These are phyloP conservation scores for Macrosoma leucophasiata DNA, from an alignment of 2,888 invertebrate species.

Conservation along the genomic window DNA sequence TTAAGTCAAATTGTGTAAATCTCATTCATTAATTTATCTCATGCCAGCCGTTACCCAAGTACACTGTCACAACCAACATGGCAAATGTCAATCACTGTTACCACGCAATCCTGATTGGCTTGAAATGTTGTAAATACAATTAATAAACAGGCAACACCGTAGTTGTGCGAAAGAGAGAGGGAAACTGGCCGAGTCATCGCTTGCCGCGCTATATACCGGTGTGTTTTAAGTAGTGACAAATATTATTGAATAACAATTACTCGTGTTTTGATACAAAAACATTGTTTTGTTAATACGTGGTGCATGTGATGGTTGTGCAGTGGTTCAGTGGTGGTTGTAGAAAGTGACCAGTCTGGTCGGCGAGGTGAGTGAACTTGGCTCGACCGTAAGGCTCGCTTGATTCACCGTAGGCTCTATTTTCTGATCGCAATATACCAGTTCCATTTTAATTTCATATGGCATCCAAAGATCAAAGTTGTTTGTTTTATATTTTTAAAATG, in stretches of 20 bases:
- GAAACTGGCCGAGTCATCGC: slow-evolving; percentile 50
- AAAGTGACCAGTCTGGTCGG: slow-evolving; percentile 34
- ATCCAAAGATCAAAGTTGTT: no score
- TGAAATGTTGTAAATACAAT: slow-evolving; percentile 23
- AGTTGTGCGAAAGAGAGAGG: slow-evolving; percentile 55
- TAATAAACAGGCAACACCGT: slow-evolving; percentile 40
- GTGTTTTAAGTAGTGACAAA: slow-evolving; percentile 47
- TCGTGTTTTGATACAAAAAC: slow-evolving; percentile 42
- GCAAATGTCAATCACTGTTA: no score
- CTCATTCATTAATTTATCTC: no score
- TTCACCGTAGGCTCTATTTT: no score
- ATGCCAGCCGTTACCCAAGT: slow-evolving; percentile 2
- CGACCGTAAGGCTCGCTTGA: slow-evolving; percentile 42
- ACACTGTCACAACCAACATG: background rate
- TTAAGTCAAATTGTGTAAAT: no score
- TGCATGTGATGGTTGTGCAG: slow-evolving; percentile 24
- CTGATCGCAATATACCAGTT: no score
- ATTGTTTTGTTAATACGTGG: slow-evolving; percentile 38
- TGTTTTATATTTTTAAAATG: no score
- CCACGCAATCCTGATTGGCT: no score
- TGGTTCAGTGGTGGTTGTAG: slow-evolving; percentile 30
- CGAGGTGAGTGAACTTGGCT: slow-evolving; percentile 60
- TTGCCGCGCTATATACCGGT: slow-evolving; percentile 38
- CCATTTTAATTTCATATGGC: no score
- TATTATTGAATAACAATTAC: slow-evolving; percentile 55